Conservation (phyloP, 37 sponge, comb jelly and placozoan species). For the Agelas oroides region DNA sequence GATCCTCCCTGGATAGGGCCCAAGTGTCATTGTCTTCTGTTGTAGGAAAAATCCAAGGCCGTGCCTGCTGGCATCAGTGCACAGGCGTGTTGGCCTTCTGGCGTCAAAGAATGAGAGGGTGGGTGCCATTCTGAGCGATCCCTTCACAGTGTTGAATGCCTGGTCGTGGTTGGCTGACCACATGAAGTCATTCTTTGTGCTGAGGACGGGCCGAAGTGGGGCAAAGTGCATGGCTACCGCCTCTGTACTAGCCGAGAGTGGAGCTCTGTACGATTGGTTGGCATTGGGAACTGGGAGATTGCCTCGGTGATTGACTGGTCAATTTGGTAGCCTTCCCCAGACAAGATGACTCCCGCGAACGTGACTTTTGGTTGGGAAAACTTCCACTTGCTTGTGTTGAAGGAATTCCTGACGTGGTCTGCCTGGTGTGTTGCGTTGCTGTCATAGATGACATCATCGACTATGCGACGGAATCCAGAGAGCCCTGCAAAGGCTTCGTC, state of each 20-base stretch:
- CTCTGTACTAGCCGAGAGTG: slow-evolving; percentile 21
- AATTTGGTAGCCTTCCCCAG: slow-evolving; percentile 13
- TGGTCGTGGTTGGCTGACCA: slow-evolving; percentile 28
- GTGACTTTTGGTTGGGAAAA: slow-evolving; percentile 2
- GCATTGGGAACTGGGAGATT: slow-evolving; percentile 38
- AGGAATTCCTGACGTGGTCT: slow-evolving; percentile 25
- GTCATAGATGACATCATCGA: slow-evolving; percentile 52
- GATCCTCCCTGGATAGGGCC: slow-evolving; percentile 38
- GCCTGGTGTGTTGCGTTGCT: slow-evolving; percentile 33
- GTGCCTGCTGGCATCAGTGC: slow-evolving; percentile 48
- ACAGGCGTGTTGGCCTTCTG: slow-evolving; percentile 46
- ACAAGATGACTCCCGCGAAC: slow-evolving; percentile 38
- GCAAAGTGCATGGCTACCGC: slow-evolving; percentile 1
- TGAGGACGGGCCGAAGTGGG: slow-evolving; percentile 37
- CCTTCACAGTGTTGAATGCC: slow-evolving; percentile 32
- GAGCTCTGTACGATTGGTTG: slow-evolving; percentile 48
- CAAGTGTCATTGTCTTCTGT: slow-evolving; percentile 18
- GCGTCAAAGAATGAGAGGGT: slow-evolving; percentile 42
- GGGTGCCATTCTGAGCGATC: slow-evolving; percentile 18
- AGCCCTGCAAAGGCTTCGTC: slow-evolving; percentile 53
- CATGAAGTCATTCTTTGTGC: slow-evolving; percentile 53
- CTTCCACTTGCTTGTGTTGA: slow-evolving; percentile 46
- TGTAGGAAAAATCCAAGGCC: slow-evolving; percentile 43
- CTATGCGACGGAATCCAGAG: neutral
- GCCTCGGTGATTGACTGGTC: slow-evolving; percentile 36